Evolutionary conservation across 2,113 vertebrate species (phyloP).

Genomic region (Chauna torquata): DNA sequence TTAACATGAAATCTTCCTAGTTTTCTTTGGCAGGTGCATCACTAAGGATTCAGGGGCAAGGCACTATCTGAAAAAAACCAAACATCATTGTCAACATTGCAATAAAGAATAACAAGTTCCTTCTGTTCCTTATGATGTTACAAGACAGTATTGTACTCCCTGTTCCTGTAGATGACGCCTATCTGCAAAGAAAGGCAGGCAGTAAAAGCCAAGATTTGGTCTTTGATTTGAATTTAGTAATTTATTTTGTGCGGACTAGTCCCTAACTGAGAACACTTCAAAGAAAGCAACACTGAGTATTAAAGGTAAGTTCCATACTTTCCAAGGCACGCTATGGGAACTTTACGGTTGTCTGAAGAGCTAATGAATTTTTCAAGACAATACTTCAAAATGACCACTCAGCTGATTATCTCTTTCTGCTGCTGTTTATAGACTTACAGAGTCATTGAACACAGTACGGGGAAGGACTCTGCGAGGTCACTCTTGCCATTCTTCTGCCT

Average conservation of each 20-base stretch:
- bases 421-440: not conserved
- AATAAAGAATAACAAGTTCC: not conserved
- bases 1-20: not conserved
- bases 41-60: not conserved
- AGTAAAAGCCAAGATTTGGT: not conserved
- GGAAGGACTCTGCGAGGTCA: not conserved
- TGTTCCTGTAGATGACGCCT: not conserved
- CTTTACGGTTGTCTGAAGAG: not conserved
- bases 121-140: not conserved
- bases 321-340: not conserved
- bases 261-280: not conserved
- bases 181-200: not conserved
- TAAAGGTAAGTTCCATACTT: not conserved
- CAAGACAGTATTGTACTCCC: not conserved
- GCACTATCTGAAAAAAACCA: not conserved
- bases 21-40: not conserved
- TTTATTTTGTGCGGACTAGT: not conserved
- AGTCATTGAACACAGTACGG: not conserved
- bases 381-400: not conserved
- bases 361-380: not conserved
- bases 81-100: not conserved
- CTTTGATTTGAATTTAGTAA: not conserved
- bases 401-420: not conserved
- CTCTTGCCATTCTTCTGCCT: not conserved
- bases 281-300: not conserved